Evolutionary conservation across 2,113 vertebrate genomes (phyloP), one percentile per base, ranked within the genome.

Genomic region (Neotoma lepida): DNA sequence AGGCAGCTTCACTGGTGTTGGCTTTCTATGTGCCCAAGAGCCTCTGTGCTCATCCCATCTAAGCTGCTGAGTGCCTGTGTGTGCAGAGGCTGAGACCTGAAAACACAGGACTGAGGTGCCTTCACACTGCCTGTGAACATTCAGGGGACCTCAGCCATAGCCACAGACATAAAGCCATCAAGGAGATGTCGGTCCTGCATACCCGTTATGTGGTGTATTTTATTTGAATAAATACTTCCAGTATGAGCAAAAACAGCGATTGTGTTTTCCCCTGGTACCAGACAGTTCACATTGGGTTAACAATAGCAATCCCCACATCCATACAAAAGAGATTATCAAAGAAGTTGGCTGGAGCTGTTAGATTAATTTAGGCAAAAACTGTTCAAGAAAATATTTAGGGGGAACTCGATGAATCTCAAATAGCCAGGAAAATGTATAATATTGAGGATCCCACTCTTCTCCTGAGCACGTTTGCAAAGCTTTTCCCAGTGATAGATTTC

Each of bases 341-440:
- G 78, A 97, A 97, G 88, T 95, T 46, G 46, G 61, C 58, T 66
- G 4, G 18, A 93, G 87, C 93, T 94, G 77, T 97, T 96, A 94
- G 95, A 97, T 95, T 95, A 93, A 97, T 97, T 97, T 97, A 94
- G 80, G 49, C 26, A 93, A 97, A 81, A 97, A 96, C 0, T 90
- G 64, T 35, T 41, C n/a, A 64, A 84, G 92, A 94, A 96, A 85
- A 68, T 84, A 94, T 97, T 97, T 94, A 93, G 88, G 93, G n/a
- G 82, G 88, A 94, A 94, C 63, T 54, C 77, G 26, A 90, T 94
- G 84, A 96, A 96, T 96, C 97, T 97, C 94, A 97, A 94, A 90
- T 71, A 54, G 73, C 77, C 91, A 56, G 74, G 54, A 90, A 91
- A 97, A 61, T 85, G 74, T 44, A 70, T 41, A 89, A 64, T 35